Evolutionary conservation across 2,888 invertebrate species (phyloP), one percentile per base, ranked within the genome.

Genomic region (Lithophane ornitopus): DNA sequence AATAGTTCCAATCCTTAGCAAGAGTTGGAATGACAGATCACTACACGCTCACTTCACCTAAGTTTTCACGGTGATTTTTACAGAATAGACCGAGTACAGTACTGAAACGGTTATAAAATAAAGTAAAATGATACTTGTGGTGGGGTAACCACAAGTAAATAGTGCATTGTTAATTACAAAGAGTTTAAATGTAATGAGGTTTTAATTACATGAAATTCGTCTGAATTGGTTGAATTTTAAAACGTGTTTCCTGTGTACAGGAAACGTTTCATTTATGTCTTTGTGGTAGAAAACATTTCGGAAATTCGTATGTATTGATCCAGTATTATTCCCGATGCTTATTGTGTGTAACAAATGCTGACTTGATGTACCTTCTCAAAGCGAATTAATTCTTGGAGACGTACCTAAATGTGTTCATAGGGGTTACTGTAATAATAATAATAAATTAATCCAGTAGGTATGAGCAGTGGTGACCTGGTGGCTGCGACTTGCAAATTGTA

Each of bases 141-240:
- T n/a, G n/a, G n/a, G n/a, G n/a, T n/a, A n/a, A 26, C 19, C 56
- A 76, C 49, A 44, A 68, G 11, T 68, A 75, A 67, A 61, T 61
- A 67, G 11, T 58, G n/a, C 41, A 39, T 56, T 34, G 69, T 72
- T 79, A 56, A 66, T 74, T 49, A 62, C 34, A n/a, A 77, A 77
- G 54, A 70, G 62, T 76, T 82, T 74, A 67, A 80, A 73, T 73
- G 78, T 78, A 80, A 86, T 75, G 63, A 78, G 71, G 71, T 74
- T 77, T 76, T 82, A 87, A 87, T 85, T 69, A 76, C 74, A 76
- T 44, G 52, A 26, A 70, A 77, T 82, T 76, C 46, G 46, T 54
- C 59, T 22, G 65, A 74, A 84, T 84, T 54, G 68, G 59, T 62
- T 58, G 63, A 7, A 54, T 69, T 79, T 79, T 65, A 54, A 82